Evolutionary conservation across 2,113 vertebrate genomes (phyloP), one percentile per base, ranked within the genome.

Genomic region (Lophura nycthemera): DNA sequence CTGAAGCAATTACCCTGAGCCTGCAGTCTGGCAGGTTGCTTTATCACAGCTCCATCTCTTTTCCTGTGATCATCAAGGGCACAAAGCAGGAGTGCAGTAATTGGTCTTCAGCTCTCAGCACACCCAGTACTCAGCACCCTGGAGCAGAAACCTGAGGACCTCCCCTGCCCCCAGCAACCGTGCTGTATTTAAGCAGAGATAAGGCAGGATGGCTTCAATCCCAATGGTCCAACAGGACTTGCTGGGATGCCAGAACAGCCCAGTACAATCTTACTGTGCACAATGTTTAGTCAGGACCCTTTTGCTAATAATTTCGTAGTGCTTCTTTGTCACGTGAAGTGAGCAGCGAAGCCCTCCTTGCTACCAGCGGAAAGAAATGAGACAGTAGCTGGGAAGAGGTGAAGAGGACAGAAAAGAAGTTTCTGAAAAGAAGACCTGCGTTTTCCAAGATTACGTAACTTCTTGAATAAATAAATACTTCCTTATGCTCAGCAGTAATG

Each of bases 381-480:
- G 42, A 38, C 59, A 74, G 45, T 59, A 82, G 17, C 0, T 0
- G 2, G 73, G 48, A 83, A 42, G 43, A 73, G 42, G 32, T 17
- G 27, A 30, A 54, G 27, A 30, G 83, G 57, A 19, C 56, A 77
- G 66, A 76, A 76, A 59, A 86, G 25, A 14, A 81, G 43, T 1
- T 30, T 38, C 38, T 38, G 38, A 38, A 38, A 38, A 6, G 38
- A 38, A 38, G 92, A 84, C 10, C 24, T 2, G 0, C 29, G 32
- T 89, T 86, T 89, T 82, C 95, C 90, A 82, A 82, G 74, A 78
- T 93, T 81, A 89, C 0, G 0, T 43, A 82, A 90, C 29, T 71
- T 79, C 63, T n/a, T 86, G 83, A 92, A 84, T 64, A 90, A 93
- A 92, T 7, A 93, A 61, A 74, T 13, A 54, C 36, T 96, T 94